Evolutionary conservation across 2,888 invertebrate genomes (phyloP).

Genomic region (Acronicta psi): DNA sequence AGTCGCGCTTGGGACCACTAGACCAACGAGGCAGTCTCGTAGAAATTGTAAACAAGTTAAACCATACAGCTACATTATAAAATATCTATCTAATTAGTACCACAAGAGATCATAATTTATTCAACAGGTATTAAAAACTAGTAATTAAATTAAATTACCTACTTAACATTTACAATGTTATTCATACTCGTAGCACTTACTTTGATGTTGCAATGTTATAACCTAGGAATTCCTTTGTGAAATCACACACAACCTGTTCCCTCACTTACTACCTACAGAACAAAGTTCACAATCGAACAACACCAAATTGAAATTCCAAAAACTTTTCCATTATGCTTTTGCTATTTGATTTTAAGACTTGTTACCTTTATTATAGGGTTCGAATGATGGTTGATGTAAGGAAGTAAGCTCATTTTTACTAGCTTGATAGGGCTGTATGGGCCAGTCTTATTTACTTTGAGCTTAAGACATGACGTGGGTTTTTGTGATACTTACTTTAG

Average conservation of each 20-base stretch:
- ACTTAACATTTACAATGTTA: no score
- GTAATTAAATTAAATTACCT: no score
- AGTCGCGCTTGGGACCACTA: no score
- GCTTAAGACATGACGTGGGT: conserved; percentile 26
- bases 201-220: conserved; percentile 9
- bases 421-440: background rate
- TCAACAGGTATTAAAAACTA: no score
- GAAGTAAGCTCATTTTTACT: conserved; percentile 5
- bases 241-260: background rate
- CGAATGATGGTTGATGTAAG: background rate
- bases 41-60: no score
- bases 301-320: background rate
- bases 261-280: rapidly evolving
- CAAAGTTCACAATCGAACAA: conserved; percentile 7
- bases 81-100: no score
- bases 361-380: rapidly evolving
- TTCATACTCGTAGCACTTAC: conserved; percentile 6
- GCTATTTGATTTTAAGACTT: conserved; percentile 1
- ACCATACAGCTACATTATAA: no score
- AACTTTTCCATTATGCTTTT: conserved; percentile 6
- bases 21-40: no score
- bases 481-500: conserved; percentile 11
- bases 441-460: background rate
- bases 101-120: no score
- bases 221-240: conserved; percentile 15